Percentiles rank a stretch among this genome's conserved stretches.
Evolutionary conservation across 2,888 invertebrate genomes (phyloP).

Genomic region (Sylvicola cinctus): DNA sequence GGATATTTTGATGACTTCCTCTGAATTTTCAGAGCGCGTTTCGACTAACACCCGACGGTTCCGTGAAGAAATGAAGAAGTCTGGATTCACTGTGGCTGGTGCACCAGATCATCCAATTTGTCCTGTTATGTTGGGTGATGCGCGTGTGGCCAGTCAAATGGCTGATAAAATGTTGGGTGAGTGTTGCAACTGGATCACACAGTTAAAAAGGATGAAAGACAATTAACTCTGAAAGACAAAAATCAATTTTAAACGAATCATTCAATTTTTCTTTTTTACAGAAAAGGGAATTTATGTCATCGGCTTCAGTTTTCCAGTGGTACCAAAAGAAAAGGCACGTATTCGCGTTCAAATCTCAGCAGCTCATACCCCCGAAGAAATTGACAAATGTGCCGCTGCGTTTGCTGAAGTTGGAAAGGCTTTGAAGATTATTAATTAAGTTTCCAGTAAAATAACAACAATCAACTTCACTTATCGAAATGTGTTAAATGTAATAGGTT

Average conservation of each 20-base stretch:
- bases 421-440: constrained; percentile 31
- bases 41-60: constrained; percentile 52
- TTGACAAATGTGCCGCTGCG: constrained; percentile 51
- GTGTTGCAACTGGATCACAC: constrained; percentile 11
- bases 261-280: constrained; percentile 24
- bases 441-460: no score
- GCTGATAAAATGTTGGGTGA: constrained; percentile 68
- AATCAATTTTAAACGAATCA: no score
- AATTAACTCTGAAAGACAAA: no score
- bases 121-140: constrained; percentile 80
- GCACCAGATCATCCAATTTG: constrained; percentile 69
- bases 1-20: constrained; percentile 43
- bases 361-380: constrained; percentile 56
- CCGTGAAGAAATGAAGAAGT: constrained; percentile 45
- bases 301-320: constrained; percentile 84
- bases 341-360: constrained; percentile 82
- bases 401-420: constrained; percentile 56
- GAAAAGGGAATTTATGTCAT: constrained; percentile 77
- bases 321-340: constrained; percentile 66
- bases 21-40: constrained; percentile 42
- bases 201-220: no score
- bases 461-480: no score
- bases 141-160: constrained; percentile 53
- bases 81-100: constrained; percentile 59
- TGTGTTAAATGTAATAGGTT: no score